Conservation (phyloP, 2,797 vertebrate species). For the Petrocephalus schoutedeni region DNA sequence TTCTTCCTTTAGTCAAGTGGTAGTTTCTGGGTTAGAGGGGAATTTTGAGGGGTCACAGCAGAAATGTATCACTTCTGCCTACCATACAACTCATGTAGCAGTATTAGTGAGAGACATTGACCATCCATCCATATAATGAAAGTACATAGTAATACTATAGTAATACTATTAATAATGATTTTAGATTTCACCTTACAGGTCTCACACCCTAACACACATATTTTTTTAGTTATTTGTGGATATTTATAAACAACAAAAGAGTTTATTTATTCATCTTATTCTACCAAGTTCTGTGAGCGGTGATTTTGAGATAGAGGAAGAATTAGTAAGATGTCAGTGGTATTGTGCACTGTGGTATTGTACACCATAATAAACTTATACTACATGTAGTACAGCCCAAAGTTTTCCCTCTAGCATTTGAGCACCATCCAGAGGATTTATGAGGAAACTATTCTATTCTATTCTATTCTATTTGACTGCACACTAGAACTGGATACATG, state of each 20-base stretch:
- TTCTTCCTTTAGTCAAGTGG: not conserved
- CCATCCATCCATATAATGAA: not conserved
- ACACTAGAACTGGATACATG: not conserved
- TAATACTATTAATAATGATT: not conserved
- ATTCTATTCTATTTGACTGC: not conserved
- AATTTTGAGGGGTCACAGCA: not conserved
- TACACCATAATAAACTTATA: not conserved
- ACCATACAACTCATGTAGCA: not conserved
- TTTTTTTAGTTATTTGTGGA: slow-evolving; percentile 6
- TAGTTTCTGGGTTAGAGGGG: not conserved
- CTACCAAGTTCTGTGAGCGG: not conserved
- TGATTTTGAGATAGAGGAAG: not conserved
- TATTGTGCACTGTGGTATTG: not conserved
- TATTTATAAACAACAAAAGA: not conserved
- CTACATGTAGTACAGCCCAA: not conserved
- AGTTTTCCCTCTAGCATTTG: not conserved
- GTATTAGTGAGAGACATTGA: not conserved
- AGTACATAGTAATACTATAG: not conserved
- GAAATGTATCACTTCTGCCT: not conserved
- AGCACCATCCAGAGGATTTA: not conserved
- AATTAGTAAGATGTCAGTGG: not conserved
- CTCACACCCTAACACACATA: not conserved
- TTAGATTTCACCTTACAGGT: not conserved
- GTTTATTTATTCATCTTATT: slow-evolving; percentile 2
- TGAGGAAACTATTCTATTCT: not conserved